Conservation (phyloP, 2,888 invertebrate genomes). For the Cephus rjabovi region DNA sequence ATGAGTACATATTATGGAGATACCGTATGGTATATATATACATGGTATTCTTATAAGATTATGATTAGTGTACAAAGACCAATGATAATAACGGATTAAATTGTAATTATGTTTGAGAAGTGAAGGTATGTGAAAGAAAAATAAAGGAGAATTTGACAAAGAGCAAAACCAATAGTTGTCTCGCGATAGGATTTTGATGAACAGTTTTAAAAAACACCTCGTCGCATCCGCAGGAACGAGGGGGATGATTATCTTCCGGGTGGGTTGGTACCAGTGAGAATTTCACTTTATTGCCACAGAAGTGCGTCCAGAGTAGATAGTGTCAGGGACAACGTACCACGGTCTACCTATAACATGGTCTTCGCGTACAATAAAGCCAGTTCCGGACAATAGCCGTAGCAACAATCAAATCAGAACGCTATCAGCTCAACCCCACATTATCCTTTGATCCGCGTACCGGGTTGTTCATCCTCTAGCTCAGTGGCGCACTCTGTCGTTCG, state of each 20-base stretch:
- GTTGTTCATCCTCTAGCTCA: neutral
- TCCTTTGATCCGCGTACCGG: slow-evolving; percentile 52
- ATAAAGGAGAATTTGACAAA: neutral
- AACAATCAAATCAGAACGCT: slow-evolving; percentile 65
- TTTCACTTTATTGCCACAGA: slow-evolving; percentile 35
- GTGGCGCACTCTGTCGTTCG: slow-evolving; percentile 28
- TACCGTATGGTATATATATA: no score
- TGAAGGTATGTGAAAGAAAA: neutral
- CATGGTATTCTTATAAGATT: neutral
- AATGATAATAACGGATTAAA: neutral
- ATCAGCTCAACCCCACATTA: slow-evolving; percentile 54
- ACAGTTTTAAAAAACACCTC: neutral
- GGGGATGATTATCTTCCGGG: neutral
- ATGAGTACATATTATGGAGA: neutral
- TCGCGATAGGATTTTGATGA: neutral
- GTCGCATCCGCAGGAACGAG: neutral
- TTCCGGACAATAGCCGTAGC: slow-evolving; percentile 62
- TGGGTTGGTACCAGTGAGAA: neutral
- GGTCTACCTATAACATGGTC: slow-evolving; percentile 23
- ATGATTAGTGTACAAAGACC: neutral
- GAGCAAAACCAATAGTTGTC: neutral
- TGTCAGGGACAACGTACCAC: slow-evolving; percentile 47
- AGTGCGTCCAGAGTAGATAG: slow-evolving; percentile 42
- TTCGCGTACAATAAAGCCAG: slow-evolving; percentile 51
- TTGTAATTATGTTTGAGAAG: neutral